Percentiles rank a stretch among this genome's conserved stretches.
phyloP scores from a whole-genome alignment of 2,113 vertebrate species.

The Ceuthmochares aereus region DNA sequence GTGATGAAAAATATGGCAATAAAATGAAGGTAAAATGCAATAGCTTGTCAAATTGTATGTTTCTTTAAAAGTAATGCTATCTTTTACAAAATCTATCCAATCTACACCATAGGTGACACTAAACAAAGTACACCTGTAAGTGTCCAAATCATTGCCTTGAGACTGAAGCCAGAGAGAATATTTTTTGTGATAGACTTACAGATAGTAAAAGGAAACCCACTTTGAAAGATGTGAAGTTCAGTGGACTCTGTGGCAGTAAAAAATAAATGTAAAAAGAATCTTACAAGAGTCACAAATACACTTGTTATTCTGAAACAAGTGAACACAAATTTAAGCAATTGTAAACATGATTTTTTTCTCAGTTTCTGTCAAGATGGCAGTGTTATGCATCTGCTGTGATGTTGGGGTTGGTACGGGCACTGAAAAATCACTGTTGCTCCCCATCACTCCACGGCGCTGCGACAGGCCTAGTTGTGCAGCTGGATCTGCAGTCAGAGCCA shows the following conservation, averaged over 20 bases:
- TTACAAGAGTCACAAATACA: constrained; percentile 14
- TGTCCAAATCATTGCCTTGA: constrained; percentile 87
- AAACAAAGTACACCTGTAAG: constrained; percentile 86
- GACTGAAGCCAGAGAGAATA: constrained; percentile 80
- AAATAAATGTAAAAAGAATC: constrained; percentile 45
- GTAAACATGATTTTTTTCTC: not conserved
- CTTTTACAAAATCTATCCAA: constrained; percentile 90
- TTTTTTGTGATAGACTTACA: constrained; percentile 88
- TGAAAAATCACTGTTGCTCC: not conserved
- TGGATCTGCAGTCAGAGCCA: not conserved
- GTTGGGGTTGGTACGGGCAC: not conserved
- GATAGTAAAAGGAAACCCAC: constrained; percentile 73
- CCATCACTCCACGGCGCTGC: fast-evolving
- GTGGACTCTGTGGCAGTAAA: constrained; percentile 4
- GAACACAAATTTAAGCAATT: not conserved
- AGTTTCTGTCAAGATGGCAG: not conserved
- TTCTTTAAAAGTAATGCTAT: constrained; percentile 89
- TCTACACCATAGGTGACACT: constrained; percentile 79
- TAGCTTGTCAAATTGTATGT: constrained; percentile 89
- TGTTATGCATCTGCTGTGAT: not conserved
- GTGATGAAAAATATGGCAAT: constrained; percentile 85
- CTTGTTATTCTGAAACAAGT: constrained; percentile 10
- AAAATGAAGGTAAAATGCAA: constrained; percentile 84
- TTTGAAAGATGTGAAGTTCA: constrained; percentile 64
- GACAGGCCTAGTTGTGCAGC: not conserved